phyloP scores from a whole-genome alignment of 2,797 vertebrate species.

The Scleropages formosus region DNA sequence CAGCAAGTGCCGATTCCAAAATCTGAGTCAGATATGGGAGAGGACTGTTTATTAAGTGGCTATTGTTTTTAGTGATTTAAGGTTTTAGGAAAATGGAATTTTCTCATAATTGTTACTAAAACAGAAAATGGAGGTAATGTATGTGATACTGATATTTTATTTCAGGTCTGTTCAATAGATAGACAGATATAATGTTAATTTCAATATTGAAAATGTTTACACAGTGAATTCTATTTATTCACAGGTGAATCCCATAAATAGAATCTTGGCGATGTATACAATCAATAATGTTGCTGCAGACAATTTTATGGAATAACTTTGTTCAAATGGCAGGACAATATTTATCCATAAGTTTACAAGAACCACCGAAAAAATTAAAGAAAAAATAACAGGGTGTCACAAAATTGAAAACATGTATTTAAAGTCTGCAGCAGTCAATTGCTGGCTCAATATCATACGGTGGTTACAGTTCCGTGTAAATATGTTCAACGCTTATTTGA shows the following conservation, averaged over 20 bases:
- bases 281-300: neutral
- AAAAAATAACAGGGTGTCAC: neutral
- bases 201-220: neutral
- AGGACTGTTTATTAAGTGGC: too few relatives aligned
- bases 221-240: conserved; percentile 59
- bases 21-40: too few relatives aligned
- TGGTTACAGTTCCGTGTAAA: neutral
- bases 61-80: too few relatives aligned
- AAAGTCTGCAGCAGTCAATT: conserved; percentile 11
- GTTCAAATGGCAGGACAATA: neutral
- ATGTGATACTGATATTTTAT: too few relatives aligned
- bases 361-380: neutral
- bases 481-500: neutral
- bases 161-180: neutral
- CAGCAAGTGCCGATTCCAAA: too few relatives aligned
- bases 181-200: neutral
- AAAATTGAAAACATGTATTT: neutral
- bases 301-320: neutral
- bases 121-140: neutral
- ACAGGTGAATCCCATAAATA: conserved; percentile 50
- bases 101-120: neutral
- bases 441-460: conserved; percentile 20
- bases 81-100: too few relatives aligned
- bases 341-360: neutral
- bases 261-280: conserved; percentile 20